phyloP scores from a whole-genome alignment of 1,140 invertebrate genomes.

The Euglossa dilemma region DNA sequence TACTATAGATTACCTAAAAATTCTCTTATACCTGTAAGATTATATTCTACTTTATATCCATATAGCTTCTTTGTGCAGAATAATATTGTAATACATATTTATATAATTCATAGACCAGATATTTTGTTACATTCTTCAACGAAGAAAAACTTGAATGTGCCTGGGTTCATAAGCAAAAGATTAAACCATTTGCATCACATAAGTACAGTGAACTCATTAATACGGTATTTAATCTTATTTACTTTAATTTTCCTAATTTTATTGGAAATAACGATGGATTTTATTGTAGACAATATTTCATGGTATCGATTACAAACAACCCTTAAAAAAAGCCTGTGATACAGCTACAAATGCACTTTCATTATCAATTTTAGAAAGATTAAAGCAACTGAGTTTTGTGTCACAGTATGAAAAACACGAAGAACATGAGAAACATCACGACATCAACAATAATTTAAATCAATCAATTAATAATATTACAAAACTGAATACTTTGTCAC shows the following conservation, averaged over 20 bases:
- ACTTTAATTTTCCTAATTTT: neutral
- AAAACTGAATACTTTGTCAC: neutral
- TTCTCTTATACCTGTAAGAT: slow-evolving; percentile 82
- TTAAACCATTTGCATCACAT: slow-evolving; percentile 78
- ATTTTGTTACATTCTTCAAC: slow-evolving; percentile 86
- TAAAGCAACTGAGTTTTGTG: slow-evolving; percentile 81
- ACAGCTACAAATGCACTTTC: slow-evolving; percentile 78
- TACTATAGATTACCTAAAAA: slow-evolving; percentile 84
- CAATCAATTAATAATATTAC: no score
- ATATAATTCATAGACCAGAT: slow-evolving; percentile 82
- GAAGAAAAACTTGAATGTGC: slow-evolving; percentile 79
- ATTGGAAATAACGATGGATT: neutral
- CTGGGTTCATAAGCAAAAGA: slow-evolving; percentile 81
- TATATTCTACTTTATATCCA: neutral
- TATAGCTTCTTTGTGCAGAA: slow-evolving; percentile 20
- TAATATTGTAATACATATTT: neutral
- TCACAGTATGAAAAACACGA: slow-evolving; percentile 74
- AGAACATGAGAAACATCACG: slow-evolving; percentile 61
- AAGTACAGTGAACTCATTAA: slow-evolving; percentile 68
- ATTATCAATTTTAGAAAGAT: slow-evolving; percentile 74
- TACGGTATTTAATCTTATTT: slow-evolving; percentile 44
- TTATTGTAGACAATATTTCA: slow-evolving; percentile 20
- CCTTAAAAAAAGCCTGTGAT: slow-evolving; percentile 71
- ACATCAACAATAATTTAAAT: neutral
- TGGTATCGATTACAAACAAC: slow-evolving; percentile 54